Conservation (phyloP, 1,140 invertebrate genomes). For the Procambarus clarkii region DNA sequence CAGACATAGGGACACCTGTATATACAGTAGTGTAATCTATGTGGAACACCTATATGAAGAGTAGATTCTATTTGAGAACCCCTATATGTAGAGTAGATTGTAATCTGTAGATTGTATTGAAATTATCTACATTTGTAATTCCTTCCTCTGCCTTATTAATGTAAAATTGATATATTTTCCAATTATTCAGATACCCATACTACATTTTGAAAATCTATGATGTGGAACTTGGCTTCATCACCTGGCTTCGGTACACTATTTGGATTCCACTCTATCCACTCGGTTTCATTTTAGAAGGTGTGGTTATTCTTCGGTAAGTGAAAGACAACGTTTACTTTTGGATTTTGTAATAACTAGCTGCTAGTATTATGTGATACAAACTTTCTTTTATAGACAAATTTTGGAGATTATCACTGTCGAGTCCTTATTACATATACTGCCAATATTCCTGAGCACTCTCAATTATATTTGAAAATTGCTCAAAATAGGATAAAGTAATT, state of each 20-base stretch:
- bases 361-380: background rate
- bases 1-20: too few species aligned
- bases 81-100: too few species aligned
- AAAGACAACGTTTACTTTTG: background rate
- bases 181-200: slow-evolving; percentile 86
- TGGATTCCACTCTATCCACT: slow-evolving; percentile 96
- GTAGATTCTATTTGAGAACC: too few species aligned
- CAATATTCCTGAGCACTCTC: background rate
- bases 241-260: slow-evolving; percentile 93
- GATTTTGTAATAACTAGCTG: background rate
- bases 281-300: slow-evolving; percentile 91
- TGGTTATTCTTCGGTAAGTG: slow-evolving; percentile 82
- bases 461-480: too few species aligned
- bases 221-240: slow-evolving; percentile 85
- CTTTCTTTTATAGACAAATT: background rate
- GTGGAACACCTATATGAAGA: too few species aligned
- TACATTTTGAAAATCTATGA: slow-evolving; percentile 90
- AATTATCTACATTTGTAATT: too few species aligned
- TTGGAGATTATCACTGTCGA: background rate
- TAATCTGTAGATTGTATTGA: too few species aligned
- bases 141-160: background rate
- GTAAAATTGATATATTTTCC: background rate
- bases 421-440: background rate
- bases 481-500: too few species aligned
- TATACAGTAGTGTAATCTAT: too few species aligned